Evolutionary conservation across 35 echinoderm and acorn worm species (phyloP), one percentile per base, ranked within the genome.

Genomic region (Amphiura filiformis): DNA sequence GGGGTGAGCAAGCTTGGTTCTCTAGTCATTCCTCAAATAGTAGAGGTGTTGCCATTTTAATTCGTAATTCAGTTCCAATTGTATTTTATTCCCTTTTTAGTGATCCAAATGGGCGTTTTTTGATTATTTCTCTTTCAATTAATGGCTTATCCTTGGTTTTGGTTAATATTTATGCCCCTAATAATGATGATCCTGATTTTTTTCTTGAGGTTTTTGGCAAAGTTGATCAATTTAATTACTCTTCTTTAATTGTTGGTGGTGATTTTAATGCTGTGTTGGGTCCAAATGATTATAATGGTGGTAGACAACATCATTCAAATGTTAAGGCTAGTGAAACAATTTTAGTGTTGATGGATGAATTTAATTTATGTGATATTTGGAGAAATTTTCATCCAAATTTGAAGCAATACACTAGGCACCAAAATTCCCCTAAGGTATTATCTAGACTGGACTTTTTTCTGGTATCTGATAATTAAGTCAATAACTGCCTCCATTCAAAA

Each of bases 331-430:
- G 83, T 85, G 83, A 85, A 34, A 75, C 31, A 18, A 15, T 85
- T 36, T 34, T 13, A 22, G 33, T n/a, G n/a, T 35, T 85, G 17
- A 85, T 85, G 47, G 83, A 85, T 5, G 33, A 70, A 65, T 65
- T 65, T 85, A 33, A 65, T 70, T 85, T 85, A 26, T 34, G 49
- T 85, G 83, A 85, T n/a, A 85, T 70, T 85, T 85, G 83, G 83
- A 32, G 52, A 70, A 36, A 85, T 75, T 41, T 85, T 26, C 83
- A 85, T 37, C 83, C 83, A 26, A 65, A 31, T 20, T 75, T 85
- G 1, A 61, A 1, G 32, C 81, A 83, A 56, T 83, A 83, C 49
- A 83, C 81, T 4, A 49, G 81, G 30, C 81, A 56, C 31, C 81
- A 83, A 52, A 83, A 83, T 0, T 47, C 39, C 35, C 81, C 38